Conservation (phyloP, 2,797 vertebrate species). For the Notolepis coatsorum region DNA sequence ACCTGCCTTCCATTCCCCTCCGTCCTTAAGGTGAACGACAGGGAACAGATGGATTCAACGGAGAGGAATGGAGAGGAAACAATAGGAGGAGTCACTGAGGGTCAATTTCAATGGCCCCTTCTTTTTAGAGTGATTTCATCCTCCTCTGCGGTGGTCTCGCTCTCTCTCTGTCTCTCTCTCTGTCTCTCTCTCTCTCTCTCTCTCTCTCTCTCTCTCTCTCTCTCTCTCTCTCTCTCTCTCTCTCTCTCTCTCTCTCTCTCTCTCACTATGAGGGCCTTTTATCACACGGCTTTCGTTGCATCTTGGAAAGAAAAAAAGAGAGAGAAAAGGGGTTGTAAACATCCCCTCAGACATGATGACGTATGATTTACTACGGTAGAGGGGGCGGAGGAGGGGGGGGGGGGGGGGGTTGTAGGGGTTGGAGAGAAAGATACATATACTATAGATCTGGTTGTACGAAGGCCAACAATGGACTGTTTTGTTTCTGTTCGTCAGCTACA, state of each 20-base stretch:
- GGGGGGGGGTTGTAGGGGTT: too few species aligned
- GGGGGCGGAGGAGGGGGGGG: too few species aligned
- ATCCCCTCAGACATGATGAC: conserved; percentile 58
- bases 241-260: conserved; percentile 58
- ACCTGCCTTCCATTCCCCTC: conserved; percentile 62
- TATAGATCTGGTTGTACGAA: too few species aligned
- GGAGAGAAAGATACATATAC: too few species aligned
- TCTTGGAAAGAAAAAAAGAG: conserved; percentile 62
- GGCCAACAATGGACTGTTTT: too few species aligned
- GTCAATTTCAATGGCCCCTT: conserved; percentile 53
- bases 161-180: conserved; percentile 63
- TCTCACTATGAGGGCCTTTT: conserved; percentile 63
- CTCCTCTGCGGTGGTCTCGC: conserved; percentile 19
- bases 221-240: conserved; percentile 61
- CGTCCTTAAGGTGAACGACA: conserved; percentile 62
- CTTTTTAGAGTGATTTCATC: conserved; percentile 60
- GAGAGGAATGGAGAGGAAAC: conserved; percentile 53
- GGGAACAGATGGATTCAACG: conserved; percentile 75
- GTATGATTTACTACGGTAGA: conserved; percentile 46
- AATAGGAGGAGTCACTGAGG: conserved; percentile 65
- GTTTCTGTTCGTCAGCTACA: too few species aligned
- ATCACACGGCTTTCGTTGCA: conserved; percentile 64
- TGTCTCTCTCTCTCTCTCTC: conserved; percentile 56
- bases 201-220: conserved; percentile 60
- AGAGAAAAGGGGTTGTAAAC: conserved; percentile 64